Evolutionary conservation across 2,113 vertebrate species (phyloP), one percentile per base, ranked within the genome.

Genomic region (Plecotus auritus): DNA sequence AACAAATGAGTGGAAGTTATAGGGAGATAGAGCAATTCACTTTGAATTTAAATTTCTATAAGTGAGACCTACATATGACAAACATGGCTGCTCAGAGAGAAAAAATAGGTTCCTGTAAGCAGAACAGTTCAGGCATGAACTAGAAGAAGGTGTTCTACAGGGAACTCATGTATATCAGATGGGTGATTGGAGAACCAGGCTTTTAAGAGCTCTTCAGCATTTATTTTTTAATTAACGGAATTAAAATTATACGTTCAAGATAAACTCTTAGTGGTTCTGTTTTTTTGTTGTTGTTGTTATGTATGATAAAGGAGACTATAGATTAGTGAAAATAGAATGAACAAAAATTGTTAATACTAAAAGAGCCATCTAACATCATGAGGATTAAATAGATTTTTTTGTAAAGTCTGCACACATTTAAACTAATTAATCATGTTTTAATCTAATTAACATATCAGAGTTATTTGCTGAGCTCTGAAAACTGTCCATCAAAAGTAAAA

Each of bases 41-140:
- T 85, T 67, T 35, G 47, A 94, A 82, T 51, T 70, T 40, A 95
- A 51, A 96, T 89, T 89, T 73, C 67, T 54, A 69, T 77, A 86
- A 88, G 32, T 83, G 78, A 84, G 28, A 76, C 28, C 23, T 64
- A 56, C 26, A 35, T 40, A 45, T n/a, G 69, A 73, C 47, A 95
- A 91, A 74, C 89, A 69, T 56, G 49, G 28, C 16, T 92, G 22
- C 18, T 80, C 67, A 45, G 4, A 9, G 74, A 72, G 16, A 37
- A 20, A 72, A 76, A 74, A 45, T 81, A 54, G 18, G 23, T 51
- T 51, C 23, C 67, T 61, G 20, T 90, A 77, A 72, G 70, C 11
- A 47, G 40, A 85, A 59, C 8, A 67, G 9, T 74, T 94, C 40
- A 26, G 20, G 9, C 16, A 30, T 23, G 40, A 73, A 1, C 42